Percentiles rank a stretch among this genome's conserved stretches.
Evolutionary conservation across 1,140 invertebrate genomes (phyloP).

Genomic region (Tribolium castaneum): DNA sequence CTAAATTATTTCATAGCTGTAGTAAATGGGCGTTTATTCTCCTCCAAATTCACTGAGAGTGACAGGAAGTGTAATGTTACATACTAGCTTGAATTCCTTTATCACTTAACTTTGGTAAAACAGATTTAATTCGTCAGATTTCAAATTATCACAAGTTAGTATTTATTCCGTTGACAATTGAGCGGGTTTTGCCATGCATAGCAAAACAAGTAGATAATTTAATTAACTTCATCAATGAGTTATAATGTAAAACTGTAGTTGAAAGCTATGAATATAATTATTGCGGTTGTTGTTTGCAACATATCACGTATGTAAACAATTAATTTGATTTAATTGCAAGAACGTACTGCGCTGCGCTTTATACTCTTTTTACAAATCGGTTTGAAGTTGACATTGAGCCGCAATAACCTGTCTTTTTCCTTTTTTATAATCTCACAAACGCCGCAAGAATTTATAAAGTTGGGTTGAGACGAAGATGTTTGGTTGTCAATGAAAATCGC

Average conservation of each 20-base stretch:
- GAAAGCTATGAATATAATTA: background rate
- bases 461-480: background rate
- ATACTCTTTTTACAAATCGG: too few species aligned
- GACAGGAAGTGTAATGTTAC: conserved; percentile 5
- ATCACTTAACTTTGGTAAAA: conserved; percentile 4
- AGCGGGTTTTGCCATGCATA: background rate
- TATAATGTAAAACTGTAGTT: background rate
- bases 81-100: conserved; percentile 6
- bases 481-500: conserved; percentile 21
- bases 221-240: background rate
- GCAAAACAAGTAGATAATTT: background rate
- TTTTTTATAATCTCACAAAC: background rate
- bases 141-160: conserved; percentile 4
- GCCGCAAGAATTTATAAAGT: background rate
- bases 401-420: background rate
- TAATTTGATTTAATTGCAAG: background rate
- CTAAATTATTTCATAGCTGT: background rate
- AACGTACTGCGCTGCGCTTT: background rate
- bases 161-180: background rate
- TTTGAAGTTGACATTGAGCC: background rate
- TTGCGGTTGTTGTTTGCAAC: background rate
- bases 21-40: conserved; percentile 3
- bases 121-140: background rate
- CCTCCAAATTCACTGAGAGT: background rate
- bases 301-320: background rate